Evolutionary conservation across 2,797 vertebrate genomes (phyloP), one percentile per base, ranked within the genome.

Genomic region (Loris lydekkerianus): DNA sequence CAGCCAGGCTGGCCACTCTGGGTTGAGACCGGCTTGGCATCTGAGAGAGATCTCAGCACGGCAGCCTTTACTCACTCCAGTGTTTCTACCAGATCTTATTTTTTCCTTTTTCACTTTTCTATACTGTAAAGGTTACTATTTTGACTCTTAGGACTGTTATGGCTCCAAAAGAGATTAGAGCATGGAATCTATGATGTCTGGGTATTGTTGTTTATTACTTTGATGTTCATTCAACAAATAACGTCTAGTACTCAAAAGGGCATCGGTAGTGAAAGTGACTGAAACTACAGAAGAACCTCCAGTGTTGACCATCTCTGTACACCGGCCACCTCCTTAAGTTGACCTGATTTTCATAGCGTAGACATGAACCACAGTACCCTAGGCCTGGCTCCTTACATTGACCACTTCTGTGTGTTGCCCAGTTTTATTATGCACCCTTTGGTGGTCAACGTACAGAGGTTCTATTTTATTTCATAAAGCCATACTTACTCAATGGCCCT

Each of bases 51-150:
- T 11, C 15, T 76, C 10, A 15, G 27, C 56, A 80, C 1, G 31
- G 27, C 67, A 73, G 29, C 10, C 27, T 29, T 6, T 43, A n/a
- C 31, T 3, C 10, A 1, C n/a, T 46, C 43, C 2, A 5, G 37
- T 60, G 43, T 29, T 92, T 29, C 43, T 43, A 67, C 17, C 14
- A 75, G n/a, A 80, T 56, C 60, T 58, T 81, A 37, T 31, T 80
- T 91, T 94, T 83, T 83, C 29, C 65, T 27, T 90, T 93, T 23
- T 15, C 27, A 23, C 76, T 92, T 89, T 85, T 70, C 58, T 78
- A 1, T 63, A 10, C 7, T n/a, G 20, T 23, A 61, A 77, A 82
- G 53, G 63, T 49, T 27, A 46, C 15, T n/a, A 5, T 49, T 70
- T 7, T 4, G 10, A 72, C 14, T 85, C 21, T 46, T 86, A 72